Evolutionary conservation across 2,888 invertebrate species (phyloP), one percentile per base, ranked within the genome.

Genomic region (Nowickia ferox): DNA sequence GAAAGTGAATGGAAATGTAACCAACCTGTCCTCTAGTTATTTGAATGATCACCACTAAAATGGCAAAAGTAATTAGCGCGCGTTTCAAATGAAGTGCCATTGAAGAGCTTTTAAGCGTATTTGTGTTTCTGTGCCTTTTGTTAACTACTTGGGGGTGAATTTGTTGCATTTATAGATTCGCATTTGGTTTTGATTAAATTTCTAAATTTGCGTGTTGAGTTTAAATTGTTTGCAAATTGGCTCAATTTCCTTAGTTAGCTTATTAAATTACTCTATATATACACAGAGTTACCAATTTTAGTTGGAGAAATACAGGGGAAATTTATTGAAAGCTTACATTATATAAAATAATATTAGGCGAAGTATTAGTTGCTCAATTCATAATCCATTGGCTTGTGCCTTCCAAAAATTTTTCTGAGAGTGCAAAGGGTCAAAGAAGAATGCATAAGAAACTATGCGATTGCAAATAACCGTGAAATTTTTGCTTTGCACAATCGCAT

Each of bases 21-120:
- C 79, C 30, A 57, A 88, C 88, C 81, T 88, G 84, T 42, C 86
- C 86, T 63, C 75, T 65, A n/a, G 63, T 80, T 22, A 71, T 71
- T 76, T 84, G 59, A 44, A 78, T 44, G 19, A 82, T 44, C n/a
- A 72, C 6, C 51, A 85, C 15, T 9, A 87, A 30, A 59, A 38
- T 38, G 75, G 51, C 71, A 72, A 84, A 69, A 74, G 72, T 63
- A 22, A 86, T 44, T 30, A 88, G 9, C 22, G 53, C 84, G 15
- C 83, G 76, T 65, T 65, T 76, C 10, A 75, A 84, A 68, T 85
- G 68, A 53, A 86, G 48, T 38, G 53, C 53, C 86, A 87, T 87
- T 84, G 66, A 17, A 44, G 13, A 4, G 17, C 15, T 53, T 46
- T 72, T 5, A 19, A 22, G 63, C 22, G 48, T 57, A n/a, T 38